A percentile compares a stretch with the other conserved stretches of the same genome.
Evolutionary conservation across 1,140 invertebrate species (phyloP).

Genomic region (Dendroctonus valens): DNA sequence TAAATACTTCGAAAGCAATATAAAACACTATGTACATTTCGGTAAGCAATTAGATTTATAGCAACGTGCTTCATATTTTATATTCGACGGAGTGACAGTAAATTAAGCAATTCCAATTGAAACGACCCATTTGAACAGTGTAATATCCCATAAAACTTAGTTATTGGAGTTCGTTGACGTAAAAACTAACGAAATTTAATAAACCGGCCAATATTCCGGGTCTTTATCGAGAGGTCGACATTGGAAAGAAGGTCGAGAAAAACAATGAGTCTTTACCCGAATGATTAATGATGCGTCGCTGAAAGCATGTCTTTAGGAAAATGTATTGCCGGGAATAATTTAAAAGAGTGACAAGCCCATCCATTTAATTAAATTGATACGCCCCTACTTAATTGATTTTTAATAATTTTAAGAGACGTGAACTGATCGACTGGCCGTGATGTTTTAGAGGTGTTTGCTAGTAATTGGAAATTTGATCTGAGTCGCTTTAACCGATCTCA

Average conservation of each 20-base stretch:
- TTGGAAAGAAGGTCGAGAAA: conserved; percentile 25
- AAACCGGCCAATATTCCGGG: conserved; percentile 19
- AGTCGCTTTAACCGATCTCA: too few relatives aligned
- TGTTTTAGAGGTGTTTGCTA: too few relatives aligned
- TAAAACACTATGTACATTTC: too few relatives aligned
- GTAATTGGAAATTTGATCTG: too few relatives aligned
- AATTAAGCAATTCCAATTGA: too few relatives aligned
- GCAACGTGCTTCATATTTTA: too few relatives aligned
- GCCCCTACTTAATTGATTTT: conserved; percentile 19
- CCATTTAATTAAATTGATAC: conserved; percentile 30
- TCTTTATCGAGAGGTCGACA: conserved; percentile 21
- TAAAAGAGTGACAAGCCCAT: conserved; percentile 24
- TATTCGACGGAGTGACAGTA: too few relatives aligned
- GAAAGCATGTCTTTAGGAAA: conserved; percentile 32
- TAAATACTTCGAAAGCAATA: too few relatives aligned
- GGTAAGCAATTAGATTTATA: too few relatives aligned
- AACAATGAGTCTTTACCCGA: conserved; percentile 27
- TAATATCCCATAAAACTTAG: too few relatives aligned
- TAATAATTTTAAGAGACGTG: conserved; percentile 7
- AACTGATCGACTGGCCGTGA: too few relatives aligned
- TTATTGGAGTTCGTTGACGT: neutral
- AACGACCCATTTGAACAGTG: too few relatives aligned
- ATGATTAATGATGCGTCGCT: conserved; percentile 28
- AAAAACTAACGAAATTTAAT: conserved; percentile 19
- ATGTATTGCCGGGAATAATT: conserved; percentile 29